A percentile compares a stretch with the other conserved stretches of the same genome.
These are phyloP conservation scores for Neomonachus schauinslandi DNA, from an alignment of 2,113 vertebrate genomes.

Conservation along the genomic window DNA sequence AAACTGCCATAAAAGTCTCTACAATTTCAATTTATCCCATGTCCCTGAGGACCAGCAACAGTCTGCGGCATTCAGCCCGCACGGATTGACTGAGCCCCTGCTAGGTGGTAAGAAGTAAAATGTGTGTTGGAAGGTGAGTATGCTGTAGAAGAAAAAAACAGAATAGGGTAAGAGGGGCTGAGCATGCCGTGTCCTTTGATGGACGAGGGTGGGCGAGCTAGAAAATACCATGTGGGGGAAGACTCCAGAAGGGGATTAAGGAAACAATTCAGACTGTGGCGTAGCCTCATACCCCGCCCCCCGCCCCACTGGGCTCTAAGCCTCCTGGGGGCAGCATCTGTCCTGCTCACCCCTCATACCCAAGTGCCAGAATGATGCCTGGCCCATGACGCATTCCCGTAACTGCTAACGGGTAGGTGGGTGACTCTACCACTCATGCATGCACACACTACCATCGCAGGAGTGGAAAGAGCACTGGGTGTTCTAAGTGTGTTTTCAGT, in stretches of 20 bases:
- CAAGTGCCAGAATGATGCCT: fast-evolving
- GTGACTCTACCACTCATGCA: fast-evolving
- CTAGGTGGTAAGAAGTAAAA: background rate
- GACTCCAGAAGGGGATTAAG: background rate
- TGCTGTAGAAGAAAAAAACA: background rate
- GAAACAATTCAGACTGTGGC: background rate
- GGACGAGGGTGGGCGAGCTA: background rate
- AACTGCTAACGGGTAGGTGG: fast-evolving
- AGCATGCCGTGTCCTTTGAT: fast-evolving
- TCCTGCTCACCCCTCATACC: background rate
- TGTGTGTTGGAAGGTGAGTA: background rate
- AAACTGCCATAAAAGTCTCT: background rate
- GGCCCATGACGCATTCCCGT: fast-evolving
- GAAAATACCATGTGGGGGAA: fast-evolving
- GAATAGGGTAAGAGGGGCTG: background rate
- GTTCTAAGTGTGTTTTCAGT: too few relatives aligned
- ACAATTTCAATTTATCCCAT: background rate
- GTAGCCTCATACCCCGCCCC: fast-evolving
- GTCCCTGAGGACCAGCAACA: background rate
- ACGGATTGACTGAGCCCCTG: background rate
- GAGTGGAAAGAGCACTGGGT: fast-evolving
- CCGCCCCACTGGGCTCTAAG: fast-evolving
- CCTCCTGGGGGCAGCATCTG: background rate
- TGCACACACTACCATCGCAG: background rate
- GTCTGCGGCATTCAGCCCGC: background rate